A percentile compares a stretch with the other conserved stretches of the same genome.
These are phyloP conservation scores for Hippocampus zosterae DNA, from an alignment of 2,113 vertebrate species.

Conservation along the genomic window DNA sequence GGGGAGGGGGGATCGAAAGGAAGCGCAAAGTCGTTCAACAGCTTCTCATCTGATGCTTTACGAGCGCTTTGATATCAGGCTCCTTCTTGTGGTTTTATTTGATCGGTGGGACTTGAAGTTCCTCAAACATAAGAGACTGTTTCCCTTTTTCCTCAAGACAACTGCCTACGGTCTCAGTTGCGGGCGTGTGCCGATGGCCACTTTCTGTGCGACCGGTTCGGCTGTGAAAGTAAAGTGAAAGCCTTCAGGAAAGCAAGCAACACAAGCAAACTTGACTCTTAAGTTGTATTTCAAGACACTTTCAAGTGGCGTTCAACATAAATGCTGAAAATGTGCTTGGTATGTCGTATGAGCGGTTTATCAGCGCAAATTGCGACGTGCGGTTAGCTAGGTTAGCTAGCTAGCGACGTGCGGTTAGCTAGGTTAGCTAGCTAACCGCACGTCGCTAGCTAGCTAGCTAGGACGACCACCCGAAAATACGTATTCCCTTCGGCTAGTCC, in stretches of 20 bases:
- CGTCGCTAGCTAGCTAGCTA: background rate
- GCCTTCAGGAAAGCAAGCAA: background rate
- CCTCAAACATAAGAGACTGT: background rate
- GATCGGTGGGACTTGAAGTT: background rate
- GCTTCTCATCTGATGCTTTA: conserved; percentile 2
- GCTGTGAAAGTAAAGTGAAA: background rate
- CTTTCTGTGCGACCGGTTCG: background rate
- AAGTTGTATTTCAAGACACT: background rate
- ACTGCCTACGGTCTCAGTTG: background rate
- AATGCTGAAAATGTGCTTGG: background rate
- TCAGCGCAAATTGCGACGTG: too few species aligned
- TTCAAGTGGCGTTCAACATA: background rate
- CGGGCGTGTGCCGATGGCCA: background rate
- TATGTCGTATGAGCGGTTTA: too few species aligned
- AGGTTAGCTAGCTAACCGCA: background rate
- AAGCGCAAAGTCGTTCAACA: conserved; percentile 3
- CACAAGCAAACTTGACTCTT: background rate
- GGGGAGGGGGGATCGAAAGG: background rate
- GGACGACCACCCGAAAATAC: background rate
- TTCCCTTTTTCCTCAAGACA: background rate
- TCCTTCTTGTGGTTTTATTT: conserved; percentile 6
- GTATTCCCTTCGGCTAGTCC: too few species aligned
- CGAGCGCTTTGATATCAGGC: conserved; percentile 5
- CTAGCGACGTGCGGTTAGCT: background rate
- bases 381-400: background rate